Evolutionary conservation across 2,888 invertebrate species (phyloP).

Genomic region (Sminthurides aquaticus): DNA sequence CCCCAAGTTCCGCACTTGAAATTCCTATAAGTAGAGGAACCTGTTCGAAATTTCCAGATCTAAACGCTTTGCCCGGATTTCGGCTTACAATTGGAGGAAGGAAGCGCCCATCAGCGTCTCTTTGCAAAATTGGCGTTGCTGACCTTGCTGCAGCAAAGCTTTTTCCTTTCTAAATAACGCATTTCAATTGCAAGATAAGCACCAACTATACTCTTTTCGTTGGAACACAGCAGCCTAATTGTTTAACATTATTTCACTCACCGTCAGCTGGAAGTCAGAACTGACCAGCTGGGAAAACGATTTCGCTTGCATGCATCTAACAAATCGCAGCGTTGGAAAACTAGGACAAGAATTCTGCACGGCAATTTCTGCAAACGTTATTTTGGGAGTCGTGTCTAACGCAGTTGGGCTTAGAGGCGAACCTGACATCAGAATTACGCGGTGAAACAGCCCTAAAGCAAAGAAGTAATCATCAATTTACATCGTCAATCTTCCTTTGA

Average conservation of each 20-base stretch:
- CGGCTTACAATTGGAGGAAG: slow-evolving; percentile 34
- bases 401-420: slow-evolving; percentile 31
- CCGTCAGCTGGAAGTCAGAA: slow-evolving; percentile 30
- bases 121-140: slow-evolving; percentile 35
- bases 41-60: slow-evolving; percentile 31
- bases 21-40: slow-evolving; percentile 38
- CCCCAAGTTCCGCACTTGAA: slow-evolving; percentile 32
- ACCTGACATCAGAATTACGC: slow-evolving; percentile 38
- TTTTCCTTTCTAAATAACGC: slow-evolving; percentile 35
- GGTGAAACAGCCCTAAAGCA: slow-evolving; percentile 30
- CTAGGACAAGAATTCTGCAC: slow-evolving; percentile 35
- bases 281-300: slow-evolving; percentile 21
- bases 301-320: slow-evolving; percentile 35
- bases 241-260: too few relatives aligned
- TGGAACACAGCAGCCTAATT: too few relatives aligned
- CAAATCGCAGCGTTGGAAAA: slow-evolving; percentile 34
- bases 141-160: slow-evolving; percentile 26
- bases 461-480: slow-evolving; percentile 6
- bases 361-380: slow-evolving; percentile 36
- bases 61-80: slow-evolving; percentile 22
- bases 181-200: too few relatives aligned
- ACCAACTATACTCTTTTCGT: too few relatives aligned
- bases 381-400: slow-evolving; percentile 31
- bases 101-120: slow-evolving; percentile 31
- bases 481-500: neutral